Evolutionary conservation across 2,113 vertebrate species (phyloP).

Genomic region (Datnioides undecimradiatus): DNA sequence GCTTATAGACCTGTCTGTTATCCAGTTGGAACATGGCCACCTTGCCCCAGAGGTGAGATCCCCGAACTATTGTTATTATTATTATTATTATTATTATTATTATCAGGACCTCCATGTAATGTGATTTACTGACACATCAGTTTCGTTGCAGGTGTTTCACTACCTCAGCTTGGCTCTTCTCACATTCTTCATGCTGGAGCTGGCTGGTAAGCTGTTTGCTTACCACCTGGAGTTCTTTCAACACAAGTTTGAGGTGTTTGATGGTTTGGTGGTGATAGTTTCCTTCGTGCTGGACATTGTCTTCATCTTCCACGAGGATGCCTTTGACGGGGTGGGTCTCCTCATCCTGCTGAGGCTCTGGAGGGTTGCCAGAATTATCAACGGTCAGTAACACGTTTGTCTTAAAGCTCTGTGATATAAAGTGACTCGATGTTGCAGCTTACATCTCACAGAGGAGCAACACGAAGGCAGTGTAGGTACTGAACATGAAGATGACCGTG

Average conservation of each 20-base stretch:
- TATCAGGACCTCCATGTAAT: not conserved
- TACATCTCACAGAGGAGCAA: not conserved
- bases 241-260: constrained; percentile 97
- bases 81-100: no score
- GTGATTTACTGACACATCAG: not conserved
- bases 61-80: no score
- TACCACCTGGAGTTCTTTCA: constrained; percentile 92
- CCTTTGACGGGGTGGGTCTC: constrained; percentile 90
- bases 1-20: constrained; percentile 91
- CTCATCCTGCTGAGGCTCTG: constrained; percentile 95
- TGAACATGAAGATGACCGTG: not conserved
- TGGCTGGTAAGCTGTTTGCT: constrained; percentile 89
- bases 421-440: not conserved
- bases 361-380: constrained; percentile 96
- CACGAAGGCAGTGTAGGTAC: not conserved
- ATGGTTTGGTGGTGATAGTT: constrained; percentile 88
- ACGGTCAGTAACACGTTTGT: constrained; percentile 82
- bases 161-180: constrained; percentile 92
- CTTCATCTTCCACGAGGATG: constrained; percentile 88
- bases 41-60: constrained; percentile 87
- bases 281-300: constrained; percentile 92
- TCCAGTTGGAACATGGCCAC: constrained; percentile 81
- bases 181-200: constrained; percentile 92
- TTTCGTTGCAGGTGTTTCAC: constrained; percentile 89
- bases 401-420: not conserved